A percentile compares a stretch with the other conserved stretches of the same genome.
Conservation (phyloP, 2,797 vertebrate species). For the Fistularia commersonii region DNA sequence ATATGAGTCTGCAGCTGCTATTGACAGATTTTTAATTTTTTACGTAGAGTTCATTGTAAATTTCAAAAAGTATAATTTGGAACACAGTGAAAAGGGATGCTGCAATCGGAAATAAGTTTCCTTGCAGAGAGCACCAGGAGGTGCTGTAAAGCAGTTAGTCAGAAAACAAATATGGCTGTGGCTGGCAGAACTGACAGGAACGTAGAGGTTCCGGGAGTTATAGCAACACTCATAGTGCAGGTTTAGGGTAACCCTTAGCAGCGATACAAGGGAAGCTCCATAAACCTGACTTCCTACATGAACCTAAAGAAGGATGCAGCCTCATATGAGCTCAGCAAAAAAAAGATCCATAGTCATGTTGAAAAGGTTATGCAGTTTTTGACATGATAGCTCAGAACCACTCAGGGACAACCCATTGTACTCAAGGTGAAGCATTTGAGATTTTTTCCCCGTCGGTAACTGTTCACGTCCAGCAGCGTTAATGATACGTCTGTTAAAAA, state of each 20-base stretch:
- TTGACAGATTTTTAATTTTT: conserved; percentile 23
- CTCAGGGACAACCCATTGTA: conserved; percentile 31
- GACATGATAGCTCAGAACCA: conserved; percentile 32
- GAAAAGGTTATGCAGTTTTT: conserved; percentile 13
- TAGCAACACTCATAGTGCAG: conserved; percentile 55
- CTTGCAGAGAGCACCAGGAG: conserved; percentile 66
- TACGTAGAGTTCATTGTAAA: background rate
- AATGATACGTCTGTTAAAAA: no score
- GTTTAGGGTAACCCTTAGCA: conserved; percentile 42
- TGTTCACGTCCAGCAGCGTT: no score
- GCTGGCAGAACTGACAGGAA: conserved; percentile 45
- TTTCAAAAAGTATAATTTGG: conserved; percentile 42
- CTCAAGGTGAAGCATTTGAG: conserved; percentile 30
- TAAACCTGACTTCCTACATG: conserved; percentile 36
- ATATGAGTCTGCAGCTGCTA: background rate
- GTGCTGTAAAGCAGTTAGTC: conserved; percentile 76
- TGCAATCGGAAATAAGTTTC: conserved; percentile 50
- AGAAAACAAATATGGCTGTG: conserved; percentile 77
- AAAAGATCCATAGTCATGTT: conserved; percentile 4
- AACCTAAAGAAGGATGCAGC: conserved; percentile 35
- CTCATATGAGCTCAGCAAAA: conserved; percentile 49
- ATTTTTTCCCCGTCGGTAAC: conserved; percentile 6
- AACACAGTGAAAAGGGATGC: conserved; percentile 34
- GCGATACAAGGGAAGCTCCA: conserved; percentile 49
- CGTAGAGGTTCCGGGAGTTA: conserved; percentile 44